phyloP scores from a whole-genome alignment of 2,888 invertebrate genomes.

The Chaetogeoica ovagalla region DNA sequence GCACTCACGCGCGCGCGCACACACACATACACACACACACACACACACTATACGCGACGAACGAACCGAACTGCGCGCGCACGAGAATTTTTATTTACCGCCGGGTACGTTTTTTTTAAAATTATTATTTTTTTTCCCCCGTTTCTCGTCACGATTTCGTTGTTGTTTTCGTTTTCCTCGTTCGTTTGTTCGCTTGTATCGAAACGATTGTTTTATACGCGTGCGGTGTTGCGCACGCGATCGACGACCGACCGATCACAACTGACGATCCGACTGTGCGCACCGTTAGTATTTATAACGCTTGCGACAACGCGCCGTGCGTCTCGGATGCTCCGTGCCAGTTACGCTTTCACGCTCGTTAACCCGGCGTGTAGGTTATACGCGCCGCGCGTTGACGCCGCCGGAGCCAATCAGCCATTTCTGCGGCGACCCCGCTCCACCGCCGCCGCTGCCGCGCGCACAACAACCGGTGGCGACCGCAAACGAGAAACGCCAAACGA shows the following conservation, averaged over 20 bases:
- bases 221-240: background rate
- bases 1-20: too few species aligned
- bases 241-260: slow-evolving; percentile 27
- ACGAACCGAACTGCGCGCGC: too few species aligned
- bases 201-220: background rate
- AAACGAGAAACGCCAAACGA: background rate
- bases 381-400: background rate
- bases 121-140: too few species aligned
- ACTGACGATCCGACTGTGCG: slow-evolving; percentile 25
- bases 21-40: too few species aligned
- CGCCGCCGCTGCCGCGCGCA: too few species aligned
- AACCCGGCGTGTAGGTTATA: slow-evolving; percentile 1
- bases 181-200: too few species aligned
- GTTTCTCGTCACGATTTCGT: too few species aligned
- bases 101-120: too few species aligned
- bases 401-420: background rate
- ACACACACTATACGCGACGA: too few species aligned
- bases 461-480: background rate
- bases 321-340: slow-evolving; percentile 38
- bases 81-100: too few species aligned
- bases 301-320: slow-evolving; percentile 27
- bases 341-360: slow-evolving; percentile 52
- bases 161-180: too few species aligned
- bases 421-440: too few species aligned
- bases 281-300: slow-evolving; percentile 43